These are phyloP conservation scores for Melanostigma gelatinosum DNA, from an alignment of 2,113 vertebrate genomes.

Conservation along the genomic window DNA sequence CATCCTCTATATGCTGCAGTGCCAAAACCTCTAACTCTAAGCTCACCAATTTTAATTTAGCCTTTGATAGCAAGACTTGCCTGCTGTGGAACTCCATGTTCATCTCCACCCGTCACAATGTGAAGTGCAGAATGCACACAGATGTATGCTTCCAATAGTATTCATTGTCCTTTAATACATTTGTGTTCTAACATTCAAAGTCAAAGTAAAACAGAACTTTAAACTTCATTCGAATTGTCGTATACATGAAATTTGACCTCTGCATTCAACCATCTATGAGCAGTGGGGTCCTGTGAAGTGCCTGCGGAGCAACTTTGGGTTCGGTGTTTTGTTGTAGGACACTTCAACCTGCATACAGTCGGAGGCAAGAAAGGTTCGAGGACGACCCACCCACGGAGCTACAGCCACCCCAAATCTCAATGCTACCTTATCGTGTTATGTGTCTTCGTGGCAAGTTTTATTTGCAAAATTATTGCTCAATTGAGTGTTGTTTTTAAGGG, in stretches of 20 bases:
- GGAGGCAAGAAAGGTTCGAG: no score
- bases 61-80: neutral
- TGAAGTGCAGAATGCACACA: conserved; percentile 24
- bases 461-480: neutral
- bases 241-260: neutral
- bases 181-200: conserved; percentile 54
- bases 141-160: conserved; percentile 22
- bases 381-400: neutral
- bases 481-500: neutral
- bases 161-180: conserved; percentile 28
- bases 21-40: conserved; percentile 53
- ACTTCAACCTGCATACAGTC: neutral
- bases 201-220: conserved; percentile 22
- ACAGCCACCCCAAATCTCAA: neutral
- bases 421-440: neutral
- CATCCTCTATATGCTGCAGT: conserved; percentile 29
- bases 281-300: neutral
- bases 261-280: neutral
- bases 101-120: conserved; percentile 10
- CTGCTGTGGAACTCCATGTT: neutral
- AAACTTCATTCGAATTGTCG: neutral
- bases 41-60: neutral
- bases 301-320: neutral
- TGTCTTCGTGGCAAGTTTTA: neutral
- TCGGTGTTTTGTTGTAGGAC: neutral